A percentile compares a stretch with the other conserved stretches of the same genome.
phyloP scores from a whole-genome alignment of 2,888 invertebrate genomes.

The Selenia dentaria region DNA sequence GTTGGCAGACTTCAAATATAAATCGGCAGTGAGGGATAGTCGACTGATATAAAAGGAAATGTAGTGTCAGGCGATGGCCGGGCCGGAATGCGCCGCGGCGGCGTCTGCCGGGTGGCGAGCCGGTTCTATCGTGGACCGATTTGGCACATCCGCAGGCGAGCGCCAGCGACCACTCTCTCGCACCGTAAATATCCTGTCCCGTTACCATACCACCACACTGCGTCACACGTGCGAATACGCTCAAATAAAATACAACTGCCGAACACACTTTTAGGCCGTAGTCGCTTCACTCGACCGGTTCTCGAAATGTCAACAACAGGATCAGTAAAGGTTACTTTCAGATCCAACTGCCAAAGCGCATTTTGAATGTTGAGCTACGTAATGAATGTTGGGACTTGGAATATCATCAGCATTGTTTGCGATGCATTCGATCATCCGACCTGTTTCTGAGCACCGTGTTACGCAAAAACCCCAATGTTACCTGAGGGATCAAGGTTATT shows the following conservation, averaged over 20 bases:
- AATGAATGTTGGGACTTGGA: constrained; percentile 44
- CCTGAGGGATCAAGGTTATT: constrained; percentile 59
- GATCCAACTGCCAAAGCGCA: constrained; percentile 55
- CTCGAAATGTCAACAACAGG: constrained; percentile 39
- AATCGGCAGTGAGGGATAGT: constrained; percentile 40
- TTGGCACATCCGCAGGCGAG: constrained; percentile 81
- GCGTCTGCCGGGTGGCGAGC: constrained; percentile 75
- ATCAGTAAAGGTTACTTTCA: constrained; percentile 27
- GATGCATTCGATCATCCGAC: constrained; percentile 60
- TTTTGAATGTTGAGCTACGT: constrained; percentile 17
- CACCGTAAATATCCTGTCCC: constrained; percentile 73
- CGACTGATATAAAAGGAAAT: constrained; percentile 56
- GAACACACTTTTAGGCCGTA: constrained; percentile 33
- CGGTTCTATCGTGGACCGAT: constrained; percentile 73
- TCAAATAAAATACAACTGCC: constrained; percentile 43
- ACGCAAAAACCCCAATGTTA: constrained; percentile 72
- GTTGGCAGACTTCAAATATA: constrained; percentile 44
- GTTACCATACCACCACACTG: constrained; percentile 44
- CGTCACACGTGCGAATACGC: constrained; percentile 44
- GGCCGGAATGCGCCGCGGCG: constrained; percentile 74
- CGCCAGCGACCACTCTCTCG: constrained; percentile 54
- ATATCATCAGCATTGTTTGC: constrained; percentile 63
- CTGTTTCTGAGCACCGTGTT: constrained; percentile 64
- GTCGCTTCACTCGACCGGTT: constrained; percentile 34
- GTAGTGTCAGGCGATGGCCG: constrained; percentile 65